Conservation (phyloP, 2,113 vertebrate species). For the Macrotis lagotis region DNA sequence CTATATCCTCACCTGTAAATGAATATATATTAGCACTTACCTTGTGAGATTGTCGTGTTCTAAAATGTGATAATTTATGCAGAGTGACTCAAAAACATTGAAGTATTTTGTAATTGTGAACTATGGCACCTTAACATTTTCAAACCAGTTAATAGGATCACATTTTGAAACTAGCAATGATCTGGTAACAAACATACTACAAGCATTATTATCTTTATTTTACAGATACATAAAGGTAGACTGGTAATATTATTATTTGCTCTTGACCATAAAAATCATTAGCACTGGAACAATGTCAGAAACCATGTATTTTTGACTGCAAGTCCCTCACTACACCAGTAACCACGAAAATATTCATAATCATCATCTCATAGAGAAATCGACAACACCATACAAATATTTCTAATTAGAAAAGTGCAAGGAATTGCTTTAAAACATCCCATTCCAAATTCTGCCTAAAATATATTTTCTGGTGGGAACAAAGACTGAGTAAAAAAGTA, state of each 20-base stretch:
- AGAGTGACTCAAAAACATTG: neutral
- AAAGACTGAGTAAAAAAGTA: neutral
- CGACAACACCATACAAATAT: neutral
- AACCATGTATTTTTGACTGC: neutral
- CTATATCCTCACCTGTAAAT: neutral
- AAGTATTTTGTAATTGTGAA: neutral
- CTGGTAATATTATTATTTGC: neutral
- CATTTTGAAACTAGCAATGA: neutral
- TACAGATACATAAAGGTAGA: neutral
- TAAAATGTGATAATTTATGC: neutral
- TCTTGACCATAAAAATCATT: neutral
- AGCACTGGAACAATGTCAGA: neutral
- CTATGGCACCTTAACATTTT: neutral
- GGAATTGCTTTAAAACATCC: neutral
- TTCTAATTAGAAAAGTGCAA: neutral
- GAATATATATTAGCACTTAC: neutral
- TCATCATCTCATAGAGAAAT: neutral
- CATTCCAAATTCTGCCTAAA: neutral
- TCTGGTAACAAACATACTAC: neutral
- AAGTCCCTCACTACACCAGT: neutral
- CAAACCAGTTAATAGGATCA: neutral
- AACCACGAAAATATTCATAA: neutral
- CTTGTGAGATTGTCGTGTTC: neutral
- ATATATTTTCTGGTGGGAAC: neutral
- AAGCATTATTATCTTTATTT: neutral